Conservation (phyloP, 2,888 invertebrate species). For the Macrophya annulata region DNA sequence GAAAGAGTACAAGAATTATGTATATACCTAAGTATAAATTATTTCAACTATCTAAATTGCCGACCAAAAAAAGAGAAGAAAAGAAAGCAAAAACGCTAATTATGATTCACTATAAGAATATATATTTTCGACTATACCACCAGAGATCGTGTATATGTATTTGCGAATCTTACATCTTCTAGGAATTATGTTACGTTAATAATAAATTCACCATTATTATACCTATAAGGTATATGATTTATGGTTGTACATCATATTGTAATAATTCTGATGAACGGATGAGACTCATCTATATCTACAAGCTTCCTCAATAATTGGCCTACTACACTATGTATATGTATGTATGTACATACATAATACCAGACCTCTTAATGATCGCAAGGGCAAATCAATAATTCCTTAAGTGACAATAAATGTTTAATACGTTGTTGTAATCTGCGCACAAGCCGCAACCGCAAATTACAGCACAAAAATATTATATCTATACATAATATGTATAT, state of each 20-base stretch:
- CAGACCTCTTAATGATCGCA: neutral
- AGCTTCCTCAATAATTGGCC: slow-evolving; percentile 22
- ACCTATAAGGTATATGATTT: no score
- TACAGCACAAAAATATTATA: neutral
- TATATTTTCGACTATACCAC: no score
- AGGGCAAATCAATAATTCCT: slow-evolving; percentile 45
- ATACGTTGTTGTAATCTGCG: slow-evolving; percentile 9
- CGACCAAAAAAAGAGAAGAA: no score
- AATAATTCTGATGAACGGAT: slow-evolving; percentile 2
- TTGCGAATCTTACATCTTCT: no score
- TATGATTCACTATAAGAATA: no score
- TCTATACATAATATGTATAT: no score
- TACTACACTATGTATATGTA: neutral
- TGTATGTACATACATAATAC: neutral
- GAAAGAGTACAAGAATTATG: neutral
- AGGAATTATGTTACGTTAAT: no score
- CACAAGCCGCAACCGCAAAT: neutral
- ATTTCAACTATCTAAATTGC: neutral
- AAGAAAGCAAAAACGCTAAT: no score
- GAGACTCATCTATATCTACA: neutral
- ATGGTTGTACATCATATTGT: neutral
- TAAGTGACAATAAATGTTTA: slow-evolving; percentile 30
- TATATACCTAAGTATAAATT: neutral
- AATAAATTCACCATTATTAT: no score
- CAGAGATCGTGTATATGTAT: no score